Evolutionary conservation across 2,888 invertebrate genomes (phyloP).

Genomic region (Morinoia aosen): DNA sequence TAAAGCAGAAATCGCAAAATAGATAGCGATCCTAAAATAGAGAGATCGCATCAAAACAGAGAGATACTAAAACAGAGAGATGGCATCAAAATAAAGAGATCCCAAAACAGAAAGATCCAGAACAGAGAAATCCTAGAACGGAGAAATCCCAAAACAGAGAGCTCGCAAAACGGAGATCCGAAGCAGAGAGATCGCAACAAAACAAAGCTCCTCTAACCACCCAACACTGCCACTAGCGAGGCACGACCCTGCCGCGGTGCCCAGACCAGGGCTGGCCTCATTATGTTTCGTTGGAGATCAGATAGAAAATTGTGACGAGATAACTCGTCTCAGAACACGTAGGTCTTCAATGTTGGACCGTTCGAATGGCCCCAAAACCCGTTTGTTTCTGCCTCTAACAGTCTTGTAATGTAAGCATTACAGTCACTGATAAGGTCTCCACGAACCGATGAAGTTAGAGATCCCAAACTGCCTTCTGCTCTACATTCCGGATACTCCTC

Average conservation of each 20-base stretch:
- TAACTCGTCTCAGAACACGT: constrained; percentile 18
- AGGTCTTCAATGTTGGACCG: constrained; percentile 20
- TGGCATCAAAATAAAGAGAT: no score
- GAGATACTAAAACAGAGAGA: no score
- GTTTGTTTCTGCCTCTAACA: constrained; percentile 53
- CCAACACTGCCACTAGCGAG: neutral
- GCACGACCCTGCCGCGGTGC: neutral
- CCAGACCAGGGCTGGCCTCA: neutral
- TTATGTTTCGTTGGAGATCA: constrained; percentile 43
- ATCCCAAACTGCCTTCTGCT: neutral
- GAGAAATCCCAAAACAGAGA: no score
- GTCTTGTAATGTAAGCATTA: constrained; percentile 47
- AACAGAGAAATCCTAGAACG: no score
- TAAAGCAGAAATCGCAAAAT: no score
- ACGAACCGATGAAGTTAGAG: neutral
- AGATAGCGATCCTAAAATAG: no score
- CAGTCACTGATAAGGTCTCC: constrained; percentile 47
- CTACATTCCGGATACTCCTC: neutral
- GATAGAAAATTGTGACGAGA: constrained; percentile 51
- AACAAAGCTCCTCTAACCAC: neutral
- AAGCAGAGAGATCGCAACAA: no score
- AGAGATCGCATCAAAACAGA: no score
- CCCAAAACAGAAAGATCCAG: no score
- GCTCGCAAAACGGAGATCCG: no score
- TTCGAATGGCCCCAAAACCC: constrained; percentile 31